Conservation (phyloP, 2,113 vertebrate species). For the Malurus elegans region DNA sequence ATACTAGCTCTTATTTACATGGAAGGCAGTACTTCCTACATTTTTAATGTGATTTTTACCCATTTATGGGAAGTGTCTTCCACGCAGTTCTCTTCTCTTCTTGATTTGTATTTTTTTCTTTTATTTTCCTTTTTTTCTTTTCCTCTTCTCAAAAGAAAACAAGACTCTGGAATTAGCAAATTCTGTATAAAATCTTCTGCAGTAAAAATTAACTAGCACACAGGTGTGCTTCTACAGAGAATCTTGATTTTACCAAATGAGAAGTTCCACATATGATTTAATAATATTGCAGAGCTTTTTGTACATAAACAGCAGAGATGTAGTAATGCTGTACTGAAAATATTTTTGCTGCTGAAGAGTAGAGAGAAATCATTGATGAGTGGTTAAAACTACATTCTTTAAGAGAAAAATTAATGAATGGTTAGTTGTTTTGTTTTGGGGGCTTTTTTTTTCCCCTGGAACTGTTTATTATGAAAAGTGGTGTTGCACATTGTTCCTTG, state of each 20-base stretch:
- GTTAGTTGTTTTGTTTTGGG: not conserved
- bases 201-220: not conserved
- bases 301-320: not conserved
- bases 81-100: not conserved
- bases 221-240: not conserved
- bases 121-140: accelerated
- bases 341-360: not conserved
- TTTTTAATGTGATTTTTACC: not conserved
- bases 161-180: not conserved
- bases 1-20: not conserved
- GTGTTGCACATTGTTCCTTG: not conserved
- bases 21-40: not conserved
- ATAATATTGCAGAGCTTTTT: not conserved
- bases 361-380: not conserved
- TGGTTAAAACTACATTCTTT: not conserved
- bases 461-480: not conserved
- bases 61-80: not conserved
- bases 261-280: not conserved
- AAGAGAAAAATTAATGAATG: not conserved
- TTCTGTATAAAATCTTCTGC: not conserved
- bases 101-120: not conserved
- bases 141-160: not conserved
- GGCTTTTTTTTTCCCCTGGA: not conserved
- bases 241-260: not conserved
- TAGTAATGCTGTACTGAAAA: not conserved